A percentile compares a stretch with the other conserved stretches of the same genome.
Evolutionary conservation across 2,888 invertebrate species (phyloP).

Genomic region (Cataglyphis rosenhaueri): DNA sequence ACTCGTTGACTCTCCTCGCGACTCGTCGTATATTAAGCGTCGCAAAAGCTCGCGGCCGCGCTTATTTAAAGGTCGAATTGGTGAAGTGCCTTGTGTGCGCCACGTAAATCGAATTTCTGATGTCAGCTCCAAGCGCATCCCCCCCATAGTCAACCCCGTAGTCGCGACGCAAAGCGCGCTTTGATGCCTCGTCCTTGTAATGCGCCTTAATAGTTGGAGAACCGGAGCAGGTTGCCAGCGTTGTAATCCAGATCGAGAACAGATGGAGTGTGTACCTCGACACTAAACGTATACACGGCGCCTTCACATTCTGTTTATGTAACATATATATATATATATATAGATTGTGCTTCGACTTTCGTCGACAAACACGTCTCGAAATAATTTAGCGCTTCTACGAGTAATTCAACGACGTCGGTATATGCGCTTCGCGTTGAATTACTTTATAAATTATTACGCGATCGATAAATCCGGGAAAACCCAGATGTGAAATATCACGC

Average conservation of each 20-base stretch:
- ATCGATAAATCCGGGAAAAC: neutral
- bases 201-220: conserved; percentile 41
- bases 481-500: neutral
- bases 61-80: conserved; percentile 31
- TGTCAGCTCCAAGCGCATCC: conserved; percentile 31
- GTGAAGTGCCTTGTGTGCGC: conserved; percentile 18
- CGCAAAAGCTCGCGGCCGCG: neutral
- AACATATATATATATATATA: neutral
- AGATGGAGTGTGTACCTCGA: conserved; percentile 24
- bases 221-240: neutral
- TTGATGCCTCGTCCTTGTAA: conserved; percentile 32
- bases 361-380: neutral
- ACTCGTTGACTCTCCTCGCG: neutral
- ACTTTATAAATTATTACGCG: conserved; percentile 15
- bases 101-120: conserved; percentile 34
- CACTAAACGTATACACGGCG: neutral
- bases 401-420: neutral
- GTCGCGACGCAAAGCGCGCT: conserved; percentile 32
- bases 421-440: neutral
- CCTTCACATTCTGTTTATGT: conserved; percentile 2
- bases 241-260: conserved; percentile 37
- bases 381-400: conserved; percentile 1
- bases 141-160: conserved; percentile 8
- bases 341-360: neutral
- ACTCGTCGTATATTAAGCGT: conserved; percentile 5